Evolutionary conservation across 2,797 vertebrate species (phyloP).

Genomic region (Schizopygopsis pylzovi): DNA sequence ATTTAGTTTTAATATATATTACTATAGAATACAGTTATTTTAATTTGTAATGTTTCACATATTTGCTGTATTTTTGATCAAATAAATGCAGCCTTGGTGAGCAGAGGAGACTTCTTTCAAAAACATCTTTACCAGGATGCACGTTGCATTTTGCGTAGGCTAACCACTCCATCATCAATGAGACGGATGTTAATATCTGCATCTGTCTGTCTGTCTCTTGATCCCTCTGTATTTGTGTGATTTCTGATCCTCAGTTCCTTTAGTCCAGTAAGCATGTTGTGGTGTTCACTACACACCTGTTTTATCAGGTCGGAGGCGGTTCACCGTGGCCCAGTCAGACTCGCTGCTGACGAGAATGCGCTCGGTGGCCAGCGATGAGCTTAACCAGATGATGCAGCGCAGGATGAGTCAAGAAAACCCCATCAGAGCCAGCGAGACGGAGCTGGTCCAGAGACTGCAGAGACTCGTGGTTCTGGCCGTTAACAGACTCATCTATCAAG

Average conservation of each 20-base stretch:
- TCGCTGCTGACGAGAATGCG: slow-evolving; percentile 92
- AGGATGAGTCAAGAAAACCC: slow-evolving; percentile 97
- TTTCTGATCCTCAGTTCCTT: neutral
- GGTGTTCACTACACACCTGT: slow-evolving; percentile 67
- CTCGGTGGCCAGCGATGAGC: slow-evolving; percentile 92
- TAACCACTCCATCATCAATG: neutral
- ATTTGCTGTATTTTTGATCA: neutral
- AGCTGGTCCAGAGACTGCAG: slow-evolving; percentile 92
- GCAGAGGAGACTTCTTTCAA: neutral
- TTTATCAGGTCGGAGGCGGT: slow-evolving; percentile 81
- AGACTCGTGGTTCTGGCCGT: slow-evolving; percentile 89
- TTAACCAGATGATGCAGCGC: slow-evolving; percentile 93
- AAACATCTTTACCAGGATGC: neutral
- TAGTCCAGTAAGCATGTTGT: neutral
- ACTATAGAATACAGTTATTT: neutral
- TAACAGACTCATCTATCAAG: slow-evolving; percentile 93
- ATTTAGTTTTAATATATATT: neutral
- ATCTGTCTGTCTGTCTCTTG: neutral
- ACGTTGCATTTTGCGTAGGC: neutral
- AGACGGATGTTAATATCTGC: neutral
- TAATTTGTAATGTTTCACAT: neutral
- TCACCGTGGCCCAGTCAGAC: slow-evolving; percentile 89
- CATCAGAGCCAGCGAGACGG: slow-evolving; percentile 86
- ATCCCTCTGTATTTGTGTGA: neutral
- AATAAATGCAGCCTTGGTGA: neutral